A percentile compares a stretch with the other conserved stretches of the same genome.
Conservation (phyloP, 2,888 invertebrate species). For the Morinoia aosen region DNA sequence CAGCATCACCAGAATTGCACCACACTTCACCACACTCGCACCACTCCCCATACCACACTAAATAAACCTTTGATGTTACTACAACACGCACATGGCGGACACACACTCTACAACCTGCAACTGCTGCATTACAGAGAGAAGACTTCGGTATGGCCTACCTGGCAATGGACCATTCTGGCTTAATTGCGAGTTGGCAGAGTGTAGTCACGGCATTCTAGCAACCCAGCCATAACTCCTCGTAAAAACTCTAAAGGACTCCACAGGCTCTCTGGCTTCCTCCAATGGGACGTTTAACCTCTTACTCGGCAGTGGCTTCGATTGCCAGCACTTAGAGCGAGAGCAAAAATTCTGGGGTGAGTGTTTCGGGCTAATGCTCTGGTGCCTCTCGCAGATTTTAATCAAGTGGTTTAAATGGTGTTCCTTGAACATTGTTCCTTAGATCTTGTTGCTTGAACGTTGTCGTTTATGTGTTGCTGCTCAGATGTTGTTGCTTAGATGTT, state of each 20-base stretch:
- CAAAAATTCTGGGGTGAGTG: not conserved
- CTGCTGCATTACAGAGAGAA: not conserved
- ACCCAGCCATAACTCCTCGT: not conserved
- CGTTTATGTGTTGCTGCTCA: too few species aligned
- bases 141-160: not conserved
- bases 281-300: conserved; percentile 2
- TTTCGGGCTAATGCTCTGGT: not conserved
- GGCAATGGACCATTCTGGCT: conserved; percentile 26
- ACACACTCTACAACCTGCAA: too few species aligned
- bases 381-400: not conserved
- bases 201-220: conserved; percentile 5
- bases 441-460: too few species aligned
- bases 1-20: not conserved
- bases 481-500: too few species aligned
- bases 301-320: not conserved
- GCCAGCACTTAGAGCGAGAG: not conserved
- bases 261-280: not conserved
- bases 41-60: not conserved
- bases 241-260: not conserved
- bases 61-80: not conserved
- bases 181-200: not conserved
- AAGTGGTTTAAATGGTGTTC: not conserved
- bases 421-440: too few species aligned
- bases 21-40: not conserved
- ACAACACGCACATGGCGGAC: not conserved